Percentiles rank a stretch among this genome's conserved stretches.
Conservation (phyloP, 1,140 invertebrate species). For the Hyles euphorbiae region DNA sequence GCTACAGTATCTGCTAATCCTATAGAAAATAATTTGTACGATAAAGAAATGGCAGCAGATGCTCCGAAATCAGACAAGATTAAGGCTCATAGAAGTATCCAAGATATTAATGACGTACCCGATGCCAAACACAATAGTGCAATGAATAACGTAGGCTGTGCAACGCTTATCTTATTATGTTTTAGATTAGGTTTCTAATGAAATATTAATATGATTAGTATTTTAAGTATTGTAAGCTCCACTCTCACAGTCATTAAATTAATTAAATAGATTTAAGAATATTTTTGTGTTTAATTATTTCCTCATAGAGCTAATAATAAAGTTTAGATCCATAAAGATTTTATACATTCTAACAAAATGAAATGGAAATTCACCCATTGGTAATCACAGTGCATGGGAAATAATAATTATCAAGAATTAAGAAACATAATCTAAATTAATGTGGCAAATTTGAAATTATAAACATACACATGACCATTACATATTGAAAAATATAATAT, state of each 20-base stretch:
- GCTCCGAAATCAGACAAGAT: conserved; percentile 53
- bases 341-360: too few species aligned
- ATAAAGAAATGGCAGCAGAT: conserved; percentile 54
- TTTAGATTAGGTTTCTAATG: conserved; percentile 39
- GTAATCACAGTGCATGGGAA: too few species aligned
- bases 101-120: conserved; percentile 29
- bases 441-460: too few species aligned
- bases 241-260: conserved; percentile 67
- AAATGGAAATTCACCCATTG: too few species aligned
- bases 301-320: too few species aligned
- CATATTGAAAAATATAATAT: too few species aligned
- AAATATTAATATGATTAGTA: conserved; percentile 33
- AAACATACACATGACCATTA: too few species aligned
- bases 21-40: conserved; percentile 34
- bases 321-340: too few species aligned
- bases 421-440: too few species aligned
- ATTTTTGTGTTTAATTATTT: conserved; percentile 13
- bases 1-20: conserved; percentile 62
- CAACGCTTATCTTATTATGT: conserved; percentile 29
- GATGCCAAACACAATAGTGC: conserved; percentile 24
- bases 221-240: conserved; percentile 19
- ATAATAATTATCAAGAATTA: too few species aligned
- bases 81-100: conserved; percentile 51
- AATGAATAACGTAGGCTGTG: conserved; percentile 27
- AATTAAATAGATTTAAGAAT: conserved; percentile 38